Evolutionary conservation across 2,888 invertebrate genomes (phyloP), one percentile per base, ranked within the genome.

Genomic region (Rugalucina vietnamica): DNA sequence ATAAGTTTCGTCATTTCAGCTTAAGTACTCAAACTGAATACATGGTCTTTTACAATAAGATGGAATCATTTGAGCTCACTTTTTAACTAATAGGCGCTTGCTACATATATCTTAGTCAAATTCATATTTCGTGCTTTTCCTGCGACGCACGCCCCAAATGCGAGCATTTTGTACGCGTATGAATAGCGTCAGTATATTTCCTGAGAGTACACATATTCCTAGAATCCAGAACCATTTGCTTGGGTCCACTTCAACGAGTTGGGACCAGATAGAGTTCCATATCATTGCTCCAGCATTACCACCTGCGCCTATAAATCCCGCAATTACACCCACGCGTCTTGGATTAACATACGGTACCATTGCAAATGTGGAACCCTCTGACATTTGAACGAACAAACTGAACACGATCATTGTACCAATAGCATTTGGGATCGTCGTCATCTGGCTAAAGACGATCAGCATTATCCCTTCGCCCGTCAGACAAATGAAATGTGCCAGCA

Each of bases 231-330:
- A 86, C 82, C 82, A 86, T n/a, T 37, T 69, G 57, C 82, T 82
- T 5, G 86, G 86, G 36, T 86, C 75, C 3, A 34, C 27, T 18
- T 81, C 81, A 4, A 86, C 86, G 8, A 83, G 27, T 24, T 75
- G 78, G 10, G 76, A 54, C 86, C 86, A 86, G 1, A 86, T 60
- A 54, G 81, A 76, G 65, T 86, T 86, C 86, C 86, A 86, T 18
- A 83, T 34, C 18, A 86, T 37, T 2, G 82, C 82, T 1, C 86
- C 82, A 0, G 82, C 81, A 79, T 86, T 86, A 0, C 86, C 86
- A 0, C 86, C 86, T 2, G 82, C 86, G 2, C 86, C 86, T 71
- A 86, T 80, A n/a, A 86, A 69, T 12, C 86, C 86, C 14, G 86
- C 77, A 21, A 86, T 73, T 4, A 86, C 34, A 18, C 86, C 86